Evolutionary conservation across 2,797 vertebrate genomes (phyloP), one percentile per base, ranked within the genome.

Genomic region (Hipposideros larvatus): DNA sequence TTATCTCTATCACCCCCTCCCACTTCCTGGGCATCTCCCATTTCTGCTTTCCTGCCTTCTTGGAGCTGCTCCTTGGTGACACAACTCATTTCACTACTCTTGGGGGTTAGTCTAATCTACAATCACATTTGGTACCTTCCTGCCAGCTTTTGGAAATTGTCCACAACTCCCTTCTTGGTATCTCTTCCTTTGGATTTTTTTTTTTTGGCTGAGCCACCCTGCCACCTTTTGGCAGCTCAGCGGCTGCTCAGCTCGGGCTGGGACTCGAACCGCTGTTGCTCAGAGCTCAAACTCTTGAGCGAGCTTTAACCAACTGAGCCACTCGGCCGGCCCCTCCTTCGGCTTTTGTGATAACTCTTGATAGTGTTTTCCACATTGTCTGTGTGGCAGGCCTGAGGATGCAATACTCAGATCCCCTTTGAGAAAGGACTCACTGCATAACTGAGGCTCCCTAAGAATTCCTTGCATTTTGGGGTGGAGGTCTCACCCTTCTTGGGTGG

Each of bases 321-420:
- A 37, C 37, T 37, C 37, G 37, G 37, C 37, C 2, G 37, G 37
- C 37, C 37, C 37, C 37, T 80, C 11, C 43, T 94, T 94, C 57
- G 61, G 13, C 21, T 86, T 90, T 86, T 87, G 59, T 77, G 74
- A 28, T 11, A 66, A n/a, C n/a, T 92, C 43, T 93, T 74, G 46
- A 53, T 37, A 85, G 24, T 24, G 21, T 46, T 84, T 55, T 34
- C 63, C 26, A n/a, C 3, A 77, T 24, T 24, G 8, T 70, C 68
- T 43, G 21, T 77, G 37, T 53, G 55, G 0, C n/a, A 18, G 2
- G 66, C 51, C 57, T 7, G 53, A 85, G 71, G 59, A 51, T 0
- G 0, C 15, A 19, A 9, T 11, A 4, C 18, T 73, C 57, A 89
- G 86, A 66, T 57, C 9, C 1, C 22, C 28, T 55, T 31, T 48